Percentiles rank a stretch among this genome's conserved stretches.
These are phyloP conservation scores for Halictus rubicundus DNA, from an alignment of 1,140 invertebrate genomes.

Conservation along the genomic window DNA sequence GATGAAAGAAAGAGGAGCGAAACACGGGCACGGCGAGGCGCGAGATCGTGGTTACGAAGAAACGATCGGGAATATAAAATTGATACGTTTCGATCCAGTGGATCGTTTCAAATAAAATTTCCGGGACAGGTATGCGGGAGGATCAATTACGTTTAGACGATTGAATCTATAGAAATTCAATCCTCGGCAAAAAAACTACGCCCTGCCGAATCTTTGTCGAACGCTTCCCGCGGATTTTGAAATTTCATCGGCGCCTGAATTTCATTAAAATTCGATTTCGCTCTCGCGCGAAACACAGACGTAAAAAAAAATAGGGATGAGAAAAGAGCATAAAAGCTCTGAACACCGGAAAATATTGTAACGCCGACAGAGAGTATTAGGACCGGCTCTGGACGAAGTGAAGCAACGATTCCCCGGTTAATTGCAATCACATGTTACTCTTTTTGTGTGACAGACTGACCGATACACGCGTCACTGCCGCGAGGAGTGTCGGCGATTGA, in stretches of 20 bases:
- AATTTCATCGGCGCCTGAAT: conserved; percentile 5
- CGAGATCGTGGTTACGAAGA: background rate
- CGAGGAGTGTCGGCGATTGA: conserved; percentile 30
- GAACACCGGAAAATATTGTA: background rate
- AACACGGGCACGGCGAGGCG: background rate
- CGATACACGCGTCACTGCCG: background rate
- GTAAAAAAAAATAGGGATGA: too few relatives aligned
- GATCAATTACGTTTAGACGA: background rate
- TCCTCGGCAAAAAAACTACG: background rate
- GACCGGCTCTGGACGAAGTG: background rate
- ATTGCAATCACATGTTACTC: background rate
- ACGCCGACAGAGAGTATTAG: background rate
- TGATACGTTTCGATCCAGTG: background rate
- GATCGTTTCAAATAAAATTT: background rate
- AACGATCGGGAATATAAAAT: background rate
- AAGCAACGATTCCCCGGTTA: background rate
- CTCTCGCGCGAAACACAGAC: background rate
- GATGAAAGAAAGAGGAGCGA: background rate
- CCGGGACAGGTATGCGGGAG: background rate
- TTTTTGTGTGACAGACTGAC: background rate
- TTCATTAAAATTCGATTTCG: background rate
- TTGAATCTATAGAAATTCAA: conserved; percentile 3
- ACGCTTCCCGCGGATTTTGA: background rate
- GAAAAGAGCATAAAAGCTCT: background rate
- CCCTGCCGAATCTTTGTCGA: background rate